These are phyloP conservation scores for Syrista parreyssii DNA, from an alignment of 2,888 invertebrate genomes.

Conservation along the genomic window DNA sequence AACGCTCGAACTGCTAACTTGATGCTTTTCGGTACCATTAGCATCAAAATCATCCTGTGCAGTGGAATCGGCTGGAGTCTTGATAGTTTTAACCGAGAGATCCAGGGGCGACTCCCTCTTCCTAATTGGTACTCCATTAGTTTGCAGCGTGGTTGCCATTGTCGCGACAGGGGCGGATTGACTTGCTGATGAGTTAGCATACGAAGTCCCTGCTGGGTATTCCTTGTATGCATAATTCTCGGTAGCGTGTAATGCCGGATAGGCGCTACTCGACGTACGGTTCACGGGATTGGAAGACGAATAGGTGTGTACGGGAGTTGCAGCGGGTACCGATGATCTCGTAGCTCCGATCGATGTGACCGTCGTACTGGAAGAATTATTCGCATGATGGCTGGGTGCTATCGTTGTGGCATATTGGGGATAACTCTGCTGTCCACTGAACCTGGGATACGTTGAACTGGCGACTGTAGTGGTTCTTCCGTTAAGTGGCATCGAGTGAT, in stretches of 20 bases:
- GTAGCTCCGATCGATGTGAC: slow-evolving; percentile 50
- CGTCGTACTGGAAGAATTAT: slow-evolving; percentile 51
- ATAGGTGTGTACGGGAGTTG: slow-evolving; percentile 34
- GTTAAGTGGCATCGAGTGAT: slow-evolving; percentile 40
- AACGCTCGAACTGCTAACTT: slow-evolving; percentile 45
- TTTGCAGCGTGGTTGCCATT: slow-evolving; percentile 35
- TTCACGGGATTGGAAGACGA: slow-evolving; percentile 41
- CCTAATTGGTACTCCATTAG: slow-evolving; percentile 51
- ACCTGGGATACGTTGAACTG: slow-evolving; percentile 56
- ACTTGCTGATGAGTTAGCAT: slow-evolving; percentile 23
- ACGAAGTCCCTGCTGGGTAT: slow-evolving; percentile 35
- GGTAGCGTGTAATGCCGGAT: slow-evolving; percentile 29
- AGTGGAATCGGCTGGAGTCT: slow-evolving; percentile 90
- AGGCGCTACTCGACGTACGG: slow-evolving; percentile 31
- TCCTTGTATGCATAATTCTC: slow-evolving; percentile 50
- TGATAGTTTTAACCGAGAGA: slow-evolving; percentile 88
- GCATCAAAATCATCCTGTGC: slow-evolving; percentile 76
- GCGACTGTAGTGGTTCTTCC: slow-evolving; percentile 50
- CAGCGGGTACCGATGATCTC: slow-evolving; percentile 41
- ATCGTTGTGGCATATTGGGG: slow-evolving; percentile 55
- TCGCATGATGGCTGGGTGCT: slow-evolving; percentile 56
- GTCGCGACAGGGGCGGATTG: slow-evolving; percentile 29
- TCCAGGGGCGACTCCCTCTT: slow-evolving; percentile 86
- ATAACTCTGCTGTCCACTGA: slow-evolving; percentile 42
- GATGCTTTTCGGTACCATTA: slow-evolving; percentile 35